Evolutionary conservation across 2,888 invertebrate genomes (phyloP), one percentile per base, ranked within the genome.

Genomic region (Bombyx huttoni): DNA sequence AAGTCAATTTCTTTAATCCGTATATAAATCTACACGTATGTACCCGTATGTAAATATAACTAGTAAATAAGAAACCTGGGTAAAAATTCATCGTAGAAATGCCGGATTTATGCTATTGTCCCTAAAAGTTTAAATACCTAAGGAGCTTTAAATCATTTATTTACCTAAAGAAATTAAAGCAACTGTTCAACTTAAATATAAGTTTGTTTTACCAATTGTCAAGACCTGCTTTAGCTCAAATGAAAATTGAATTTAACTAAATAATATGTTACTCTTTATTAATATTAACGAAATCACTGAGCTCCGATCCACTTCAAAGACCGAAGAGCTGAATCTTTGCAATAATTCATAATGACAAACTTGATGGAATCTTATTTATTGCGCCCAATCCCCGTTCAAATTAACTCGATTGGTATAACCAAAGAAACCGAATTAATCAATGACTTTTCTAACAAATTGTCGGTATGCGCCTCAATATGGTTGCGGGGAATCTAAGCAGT

Each of bases 281-380:
- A 10, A 40, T 12, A 40, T 40, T 40, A 7, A 40, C 40, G 7
- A 40, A 40, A 40, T 40, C 7, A 40, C 9, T 40, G 40, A 40
- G 40, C 12, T 12, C 40, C 8, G 8, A 40, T 10, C 7, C 8
- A 40, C 40, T 10, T 40, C 50, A 50, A 52, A 48, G 47, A 54
- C 54, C 52, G 65, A 70, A 73, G 75, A 79, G 73, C 73, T 73
- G 75, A 72, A 73, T 75, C 71, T 78, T 76, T 73, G 73, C 73
- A 73, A 83, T 83, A 78, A 76, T 75, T 81, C 75, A 78, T 76
- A 76, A 78, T 75, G 77, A 81, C 77, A 75, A 77, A 82, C 68
- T 58, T 60, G 59, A 58, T 66, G 57, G 64, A 63, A 64, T 69
- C 64, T 75, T 80, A 79, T 81, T 81, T 77, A 79, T 76, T 63